These are phyloP conservation scores for Scaptomyza pallida DNA, from an alignment of 1,140 invertebrate species.

Conservation along the genomic window DNA sequence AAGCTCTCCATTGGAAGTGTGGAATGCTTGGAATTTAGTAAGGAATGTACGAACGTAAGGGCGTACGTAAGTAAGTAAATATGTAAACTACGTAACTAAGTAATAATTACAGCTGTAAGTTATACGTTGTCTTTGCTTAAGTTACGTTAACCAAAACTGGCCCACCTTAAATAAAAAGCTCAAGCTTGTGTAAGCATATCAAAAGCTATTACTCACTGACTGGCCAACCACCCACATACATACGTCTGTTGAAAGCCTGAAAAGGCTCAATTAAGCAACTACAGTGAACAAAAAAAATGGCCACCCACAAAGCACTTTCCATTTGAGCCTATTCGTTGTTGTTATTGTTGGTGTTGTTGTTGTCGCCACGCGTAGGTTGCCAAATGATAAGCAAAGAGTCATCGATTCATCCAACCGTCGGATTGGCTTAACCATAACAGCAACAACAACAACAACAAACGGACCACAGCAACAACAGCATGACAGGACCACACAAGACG, in stretches of 20 bases:
- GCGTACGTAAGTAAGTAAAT: too few species aligned
- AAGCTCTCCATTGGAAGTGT: not conserved
- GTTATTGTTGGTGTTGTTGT: conserved; percentile 26
- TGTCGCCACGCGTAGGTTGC: conserved; percentile 72
- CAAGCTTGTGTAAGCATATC: not conserved
- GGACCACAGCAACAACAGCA: too few species aligned
- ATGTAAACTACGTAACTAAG: too few species aligned
- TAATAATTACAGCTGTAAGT: too few species aligned
- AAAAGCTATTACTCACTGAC: not conserved
- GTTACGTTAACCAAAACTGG: too few species aligned
- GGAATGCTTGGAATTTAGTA: too few species aligned
- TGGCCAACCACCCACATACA: conserved; percentile 32
- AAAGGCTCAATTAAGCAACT: conserved; percentile 30
- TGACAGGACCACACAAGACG: conserved; percentile 78
- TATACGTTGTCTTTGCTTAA: too few species aligned
- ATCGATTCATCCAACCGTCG: conserved; percentile 57
- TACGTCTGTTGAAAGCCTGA: not conserved
- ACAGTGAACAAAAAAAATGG: not conserved
- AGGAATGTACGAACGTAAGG: too few species aligned
- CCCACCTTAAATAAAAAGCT: too few species aligned
- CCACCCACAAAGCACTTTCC: conserved; percentile 65
- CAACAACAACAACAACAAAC: conserved; percentile 35
- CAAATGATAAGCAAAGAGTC: conserved; percentile 74
- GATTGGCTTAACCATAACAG: conserved; percentile 46
- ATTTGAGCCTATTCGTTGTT: conserved; percentile 21